Evolutionary conservation across 1,140 invertebrate genomes (phyloP).

Genomic region (Musca vetustissima): DNA sequence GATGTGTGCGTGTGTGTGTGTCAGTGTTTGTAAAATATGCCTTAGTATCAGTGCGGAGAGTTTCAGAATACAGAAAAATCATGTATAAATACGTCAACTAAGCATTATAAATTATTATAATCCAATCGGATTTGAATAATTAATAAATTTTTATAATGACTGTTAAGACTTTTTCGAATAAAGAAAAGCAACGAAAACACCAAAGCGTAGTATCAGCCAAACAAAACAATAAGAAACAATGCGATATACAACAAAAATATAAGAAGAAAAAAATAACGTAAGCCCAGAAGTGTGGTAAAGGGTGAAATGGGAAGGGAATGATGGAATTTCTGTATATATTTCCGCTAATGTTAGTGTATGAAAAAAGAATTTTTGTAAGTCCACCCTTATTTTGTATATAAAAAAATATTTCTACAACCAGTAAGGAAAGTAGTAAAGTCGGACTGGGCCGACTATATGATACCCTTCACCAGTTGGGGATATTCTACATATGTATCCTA

Average conservation of each 20-base stretch:
- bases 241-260: neutral
- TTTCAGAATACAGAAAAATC: neutral
- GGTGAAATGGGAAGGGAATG: slow-evolving; percentile 8
- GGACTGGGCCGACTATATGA: no score
- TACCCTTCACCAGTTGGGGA: no score
- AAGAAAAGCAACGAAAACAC: slow-evolving; percentile 30
- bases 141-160: slow-evolving; percentile 49
- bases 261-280: neutral
- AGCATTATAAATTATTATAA: slow-evolving; percentile 58
- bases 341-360: no score
- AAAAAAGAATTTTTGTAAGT: no score
- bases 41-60: no score
- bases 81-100: slow-evolving; percentile 36
- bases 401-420: no score
- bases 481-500: no score
- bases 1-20: neutral
- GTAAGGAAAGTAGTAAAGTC: no score
- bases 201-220: slow-evolving; percentile 32
- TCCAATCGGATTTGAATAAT: slow-evolving; percentile 58
- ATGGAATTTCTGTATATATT: no score
- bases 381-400: no score
- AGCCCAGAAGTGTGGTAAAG: neutral
- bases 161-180: slow-evolving; percentile 20
- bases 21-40: slow-evolving; percentile 3
- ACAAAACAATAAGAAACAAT: slow-evolving; percentile 14